These are phyloP conservation scores for Dryocosmus kuriphilus DNA, from an alignment of 2,888 invertebrate genomes.

Conservation along the genomic window DNA sequence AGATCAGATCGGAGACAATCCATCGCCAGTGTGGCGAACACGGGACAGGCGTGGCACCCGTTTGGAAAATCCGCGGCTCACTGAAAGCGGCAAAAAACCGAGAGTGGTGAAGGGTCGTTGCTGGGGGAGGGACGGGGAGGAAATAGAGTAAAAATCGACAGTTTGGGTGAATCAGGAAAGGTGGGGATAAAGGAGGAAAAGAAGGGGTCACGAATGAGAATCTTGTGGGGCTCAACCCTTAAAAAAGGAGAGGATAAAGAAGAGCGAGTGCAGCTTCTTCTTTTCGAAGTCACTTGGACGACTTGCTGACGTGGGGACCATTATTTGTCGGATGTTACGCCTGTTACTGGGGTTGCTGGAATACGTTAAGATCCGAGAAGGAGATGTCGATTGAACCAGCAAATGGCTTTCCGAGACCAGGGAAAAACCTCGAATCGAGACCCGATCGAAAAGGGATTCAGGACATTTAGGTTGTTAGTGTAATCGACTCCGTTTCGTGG, in stretches of 20 bases:
- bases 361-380: conserved; percentile 62
- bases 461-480: conserved; percentile 41
- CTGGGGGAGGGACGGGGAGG: conserved; percentile 32
- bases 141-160: conserved; percentile 49
- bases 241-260: conserved; percentile 45
- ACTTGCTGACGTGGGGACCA: conserved; percentile 69
- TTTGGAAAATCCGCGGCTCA: conserved; percentile 65
- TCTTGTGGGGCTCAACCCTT: conserved; percentile 54
- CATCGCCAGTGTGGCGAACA: conserved; percentile 68
- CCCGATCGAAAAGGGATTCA: conserved; percentile 50
- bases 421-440: conserved; percentile 53
- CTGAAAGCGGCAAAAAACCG: conserved; percentile 58
- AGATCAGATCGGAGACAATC: conserved; percentile 66
- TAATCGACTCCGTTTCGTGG: conserved; percentile 40
- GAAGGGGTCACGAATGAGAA: conserved; percentile 49
- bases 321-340: conserved; percentile 63
- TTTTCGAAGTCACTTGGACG: conserved; percentile 50
- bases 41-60: conserved; percentile 71
- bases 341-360: conserved; percentile 52
- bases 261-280: conserved; percentile 46
- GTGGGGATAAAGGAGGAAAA: conserved; percentile 43
- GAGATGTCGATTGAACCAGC: conserved; percentile 60
- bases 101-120: conserved; percentile 9
- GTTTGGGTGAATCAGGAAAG: conserved; percentile 40
- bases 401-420: conserved; percentile 63